Conservation (phyloP, 2,888 invertebrate genomes). For the Pachymerium ferrugineum region DNA sequence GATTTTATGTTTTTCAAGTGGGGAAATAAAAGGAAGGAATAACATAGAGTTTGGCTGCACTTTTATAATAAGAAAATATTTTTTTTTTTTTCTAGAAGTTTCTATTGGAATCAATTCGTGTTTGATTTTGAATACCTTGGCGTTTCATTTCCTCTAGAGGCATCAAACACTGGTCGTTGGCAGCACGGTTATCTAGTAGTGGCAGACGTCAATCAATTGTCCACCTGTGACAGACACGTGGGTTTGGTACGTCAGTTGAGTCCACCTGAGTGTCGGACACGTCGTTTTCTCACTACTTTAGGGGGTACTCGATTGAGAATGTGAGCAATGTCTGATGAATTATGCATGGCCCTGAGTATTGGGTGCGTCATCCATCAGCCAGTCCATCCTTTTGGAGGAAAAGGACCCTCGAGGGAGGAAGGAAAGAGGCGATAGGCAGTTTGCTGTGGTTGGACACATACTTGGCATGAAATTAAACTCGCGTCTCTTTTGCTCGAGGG, state of each 20-base stretch:
- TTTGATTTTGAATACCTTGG: background rate
- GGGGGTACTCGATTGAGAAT: background rate
- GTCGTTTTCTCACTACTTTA: background rate
- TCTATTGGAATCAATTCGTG: background rate
- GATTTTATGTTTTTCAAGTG: no score
- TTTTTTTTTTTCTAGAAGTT: background rate
- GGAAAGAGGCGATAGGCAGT: background rate
- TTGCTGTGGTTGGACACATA: background rate
- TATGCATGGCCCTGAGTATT: background rate
- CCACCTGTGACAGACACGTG: slow-evolving; percentile 18
- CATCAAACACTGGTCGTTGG: background rate
- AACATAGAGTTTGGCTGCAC: no score
- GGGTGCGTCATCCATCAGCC: slow-evolving; percentile 4
- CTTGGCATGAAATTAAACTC: slow-evolving; percentile 10
- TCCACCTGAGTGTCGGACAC: slow-evolving; percentile 17
- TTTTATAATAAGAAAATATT: no score
- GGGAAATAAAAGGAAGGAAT: no score
- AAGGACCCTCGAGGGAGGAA: background rate
- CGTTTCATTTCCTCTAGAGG: slow-evolving; percentile 6
- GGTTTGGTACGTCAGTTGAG: no score
- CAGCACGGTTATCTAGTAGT: background rate
- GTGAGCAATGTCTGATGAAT: background rate
- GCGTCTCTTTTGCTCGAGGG: background rate
- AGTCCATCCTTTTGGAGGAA: background rate
- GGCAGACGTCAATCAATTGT: slow-evolving; percentile 10